phyloP scores from a whole-genome alignment of 2,797 vertebrate species.

The Trachops cirrhosus region DNA sequence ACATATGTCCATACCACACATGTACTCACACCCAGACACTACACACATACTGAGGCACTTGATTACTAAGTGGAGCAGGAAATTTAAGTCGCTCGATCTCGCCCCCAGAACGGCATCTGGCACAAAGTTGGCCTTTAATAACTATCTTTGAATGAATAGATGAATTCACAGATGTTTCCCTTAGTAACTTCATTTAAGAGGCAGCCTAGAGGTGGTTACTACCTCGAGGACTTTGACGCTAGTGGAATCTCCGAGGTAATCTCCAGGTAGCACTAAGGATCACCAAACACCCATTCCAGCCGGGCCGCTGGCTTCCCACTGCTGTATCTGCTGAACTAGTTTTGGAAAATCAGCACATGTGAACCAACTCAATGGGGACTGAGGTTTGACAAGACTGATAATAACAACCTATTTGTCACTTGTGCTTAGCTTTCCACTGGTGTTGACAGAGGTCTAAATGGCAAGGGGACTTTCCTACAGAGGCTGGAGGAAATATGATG shows the following conservation, averaged over 20 bases:
- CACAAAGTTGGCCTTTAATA: constrained; percentile 26
- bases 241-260: background rate
- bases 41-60: background rate
- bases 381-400: constrained; percentile 17
- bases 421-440: background rate
- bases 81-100: background rate
- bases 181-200: constrained; percentile 13
- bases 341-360: background rate
- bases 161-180: constrained; percentile 35
- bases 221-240: background rate
- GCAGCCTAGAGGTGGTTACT: background rate
- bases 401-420: constrained; percentile 49
- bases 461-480: background rate
- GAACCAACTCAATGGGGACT: background rate
- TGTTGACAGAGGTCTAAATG: constrained; percentile 30
- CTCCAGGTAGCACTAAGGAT: background rate
- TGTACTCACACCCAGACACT: background rate
- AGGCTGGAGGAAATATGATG: background rate
- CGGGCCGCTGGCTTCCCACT: background rate
- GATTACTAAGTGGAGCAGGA: background rate
- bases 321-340: background rate
- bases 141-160: constrained; percentile 26
- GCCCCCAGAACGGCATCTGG: background rate
- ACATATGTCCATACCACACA: background rate
- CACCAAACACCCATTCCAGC: background rate